Evolutionary conservation across 2,797 vertebrate species (phyloP).

Genomic region (Iguana delicatissima): DNA sequence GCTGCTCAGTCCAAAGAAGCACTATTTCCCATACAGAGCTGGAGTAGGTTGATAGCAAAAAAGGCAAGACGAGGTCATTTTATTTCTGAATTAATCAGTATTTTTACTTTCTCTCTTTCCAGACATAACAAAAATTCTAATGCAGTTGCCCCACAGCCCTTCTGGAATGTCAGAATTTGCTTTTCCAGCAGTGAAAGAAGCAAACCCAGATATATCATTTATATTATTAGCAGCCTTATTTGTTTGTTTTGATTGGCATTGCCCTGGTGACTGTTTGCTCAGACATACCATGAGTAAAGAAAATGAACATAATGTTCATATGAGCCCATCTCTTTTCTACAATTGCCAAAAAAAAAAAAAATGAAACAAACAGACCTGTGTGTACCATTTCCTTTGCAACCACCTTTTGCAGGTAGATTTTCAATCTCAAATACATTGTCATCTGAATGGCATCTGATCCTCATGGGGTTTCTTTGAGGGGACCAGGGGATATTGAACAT

Average conservation of each 20-base stretch:
- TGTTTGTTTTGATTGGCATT: neutral
- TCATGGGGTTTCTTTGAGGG: conserved; percentile 68
- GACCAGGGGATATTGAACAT: conserved; percentile 44
- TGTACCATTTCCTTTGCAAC: too few species aligned
- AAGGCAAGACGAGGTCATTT: conserved; percentile 49
- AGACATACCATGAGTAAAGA: conserved; percentile 53
- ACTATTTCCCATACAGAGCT: conserved; percentile 45
- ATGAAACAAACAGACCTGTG: too few species aligned
- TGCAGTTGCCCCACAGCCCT: neutral
- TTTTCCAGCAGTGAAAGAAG: neutral
- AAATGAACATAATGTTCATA: conserved; percentile 33
- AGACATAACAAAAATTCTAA: conserved; percentile 35
- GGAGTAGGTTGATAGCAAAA: conserved; percentile 58
- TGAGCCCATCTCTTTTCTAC: conserved; percentile 44
- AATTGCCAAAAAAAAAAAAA: too few species aligned
- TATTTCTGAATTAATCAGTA: conserved; percentile 56
- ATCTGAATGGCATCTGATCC: conserved; percentile 49
- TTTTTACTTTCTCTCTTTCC: conserved; percentile 37
- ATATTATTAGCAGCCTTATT: neutral
- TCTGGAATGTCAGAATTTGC: fast-evolving
- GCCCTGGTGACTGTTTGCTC: conserved; percentile 41
- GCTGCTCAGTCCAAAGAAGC: conserved; percentile 52
- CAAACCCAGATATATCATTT: neutral
- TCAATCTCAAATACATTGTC: conserved; percentile 46
- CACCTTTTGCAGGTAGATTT: conserved; percentile 2